Evolutionary conservation across 2,113 vertebrate genomes (phyloP).

Genomic region (Delphinapterus leucas): DNA sequence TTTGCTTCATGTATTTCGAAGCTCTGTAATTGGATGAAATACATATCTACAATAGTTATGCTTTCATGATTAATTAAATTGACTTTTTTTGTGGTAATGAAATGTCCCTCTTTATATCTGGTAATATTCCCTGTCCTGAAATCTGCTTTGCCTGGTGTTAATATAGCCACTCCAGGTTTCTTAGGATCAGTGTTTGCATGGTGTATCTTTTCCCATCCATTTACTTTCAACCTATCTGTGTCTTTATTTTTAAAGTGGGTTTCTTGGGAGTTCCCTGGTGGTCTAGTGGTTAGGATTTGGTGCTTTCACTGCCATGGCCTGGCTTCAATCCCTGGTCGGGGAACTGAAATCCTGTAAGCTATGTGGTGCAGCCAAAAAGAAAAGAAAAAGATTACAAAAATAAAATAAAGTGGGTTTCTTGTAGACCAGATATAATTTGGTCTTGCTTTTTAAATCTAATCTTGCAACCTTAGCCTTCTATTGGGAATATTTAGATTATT

Average conservation of each 20-base stretch:
- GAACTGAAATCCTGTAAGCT: neutral
- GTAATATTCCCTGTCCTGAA: neutral
- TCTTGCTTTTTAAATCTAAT: neutral
- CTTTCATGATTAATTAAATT: neutral
- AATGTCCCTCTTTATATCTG: neutral
- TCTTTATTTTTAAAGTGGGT: neutral
- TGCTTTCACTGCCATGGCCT: neutral
- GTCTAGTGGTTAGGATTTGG: neutral
- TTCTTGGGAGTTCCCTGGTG: neutral
- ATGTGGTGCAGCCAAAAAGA: neutral
- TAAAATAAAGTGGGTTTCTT: neutral
- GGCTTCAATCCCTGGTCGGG: neutral
- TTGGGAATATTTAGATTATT: neutral
- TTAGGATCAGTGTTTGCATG: neutral
- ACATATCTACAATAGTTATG: neutral
- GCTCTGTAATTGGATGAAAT: neutral
- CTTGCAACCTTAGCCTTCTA: neutral
- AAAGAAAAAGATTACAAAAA: neutral
- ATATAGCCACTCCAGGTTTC: neutral
- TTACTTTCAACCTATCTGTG: neutral
- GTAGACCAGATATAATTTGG: neutral
- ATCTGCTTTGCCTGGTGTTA: neutral
- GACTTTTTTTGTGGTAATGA: neutral
- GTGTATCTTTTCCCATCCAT: neutral
- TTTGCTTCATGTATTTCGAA: neutral